A percentile compares a stretch with the other conserved stretches of the same genome.
Evolutionary conservation across 1,140 invertebrate genomes (phyloP).

Genomic region (Drosophila pectinifera): DNA sequence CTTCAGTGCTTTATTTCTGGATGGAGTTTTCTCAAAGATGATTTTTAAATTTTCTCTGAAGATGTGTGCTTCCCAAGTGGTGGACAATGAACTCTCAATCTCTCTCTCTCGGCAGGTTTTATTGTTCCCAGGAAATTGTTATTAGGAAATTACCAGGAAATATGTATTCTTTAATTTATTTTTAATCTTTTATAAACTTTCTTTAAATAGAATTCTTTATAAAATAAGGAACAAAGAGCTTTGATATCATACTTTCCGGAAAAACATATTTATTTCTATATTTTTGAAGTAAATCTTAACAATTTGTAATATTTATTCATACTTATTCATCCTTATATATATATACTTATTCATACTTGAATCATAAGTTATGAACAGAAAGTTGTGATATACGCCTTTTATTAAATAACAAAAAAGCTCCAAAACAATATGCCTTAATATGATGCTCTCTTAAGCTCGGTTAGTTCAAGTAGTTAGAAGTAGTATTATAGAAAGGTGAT

Average conservation of each 20-base stretch:
- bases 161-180: neutral
- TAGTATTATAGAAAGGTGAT: neutral
- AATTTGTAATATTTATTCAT: too few species aligned
- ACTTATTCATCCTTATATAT: too few species aligned
- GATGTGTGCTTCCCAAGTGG: constrained; percentile 20
- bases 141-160: neutral
- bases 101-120: neutral
- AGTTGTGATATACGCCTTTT: too few species aligned
- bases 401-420: too few species aligned
- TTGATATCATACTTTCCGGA: too few species aligned
- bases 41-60: constrained; percentile 3
- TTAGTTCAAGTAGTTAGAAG: neutral
- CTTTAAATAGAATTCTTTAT: neutral
- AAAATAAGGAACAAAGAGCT: neutral
- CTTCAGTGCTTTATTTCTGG: neutral
- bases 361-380: too few species aligned
- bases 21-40: neutral
- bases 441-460: too few species aligned
- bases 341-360: too few species aligned
- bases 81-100: constrained; percentile 44
- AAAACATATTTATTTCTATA: neutral
- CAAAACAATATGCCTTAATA: too few species aligned
- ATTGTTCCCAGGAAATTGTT: constrained; percentile 6
- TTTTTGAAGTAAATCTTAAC: too few species aligned
- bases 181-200: neutral